phyloP scores from a whole-genome alignment of 2,888 invertebrate species.

The Trissonchulus sp. region DNA sequence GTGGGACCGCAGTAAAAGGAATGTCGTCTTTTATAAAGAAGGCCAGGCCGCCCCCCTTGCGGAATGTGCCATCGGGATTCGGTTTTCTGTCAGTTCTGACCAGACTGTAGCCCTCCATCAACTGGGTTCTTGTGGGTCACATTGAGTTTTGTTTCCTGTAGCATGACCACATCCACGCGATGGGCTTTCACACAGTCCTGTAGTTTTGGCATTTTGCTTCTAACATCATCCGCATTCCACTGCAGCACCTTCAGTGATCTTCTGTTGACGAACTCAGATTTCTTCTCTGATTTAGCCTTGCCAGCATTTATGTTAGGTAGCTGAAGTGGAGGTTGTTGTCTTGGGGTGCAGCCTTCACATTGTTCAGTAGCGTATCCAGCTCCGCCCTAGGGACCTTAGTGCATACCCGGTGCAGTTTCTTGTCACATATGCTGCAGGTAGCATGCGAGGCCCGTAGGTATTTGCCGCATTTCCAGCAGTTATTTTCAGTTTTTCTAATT shows the following conservation, averaged over 20 bases:
- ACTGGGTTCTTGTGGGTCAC: neutral
- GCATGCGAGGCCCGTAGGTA: neutral
- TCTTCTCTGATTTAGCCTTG: neutral
- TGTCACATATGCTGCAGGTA: neutral
- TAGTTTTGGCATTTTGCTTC: neutral
- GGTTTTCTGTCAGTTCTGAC: neutral
- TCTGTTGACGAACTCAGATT: neutral
- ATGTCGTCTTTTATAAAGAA: neutral
- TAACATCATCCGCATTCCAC: slow-evolving; percentile 5
- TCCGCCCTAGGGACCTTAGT: neutral
- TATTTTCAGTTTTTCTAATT: neutral
- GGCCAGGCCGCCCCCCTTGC: neutral
- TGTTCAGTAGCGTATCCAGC: slow-evolving; percentile 7
- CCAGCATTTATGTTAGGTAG: neutral
- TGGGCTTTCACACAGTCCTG: neutral
- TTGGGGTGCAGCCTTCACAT: neutral
- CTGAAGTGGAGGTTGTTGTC: neutral
- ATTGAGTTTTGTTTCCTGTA: slow-evolving; percentile 5
- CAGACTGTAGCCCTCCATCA: slow-evolving; percentile 5
- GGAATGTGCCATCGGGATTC: neutral
- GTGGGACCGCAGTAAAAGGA: neutral
- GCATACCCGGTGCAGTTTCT: neutral
- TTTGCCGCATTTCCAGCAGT: neutral
- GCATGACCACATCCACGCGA: neutral
- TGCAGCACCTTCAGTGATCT: neutral